Conservation (phyloP, 2,888 invertebrate genomes). For the Limnephilus auricula region DNA sequence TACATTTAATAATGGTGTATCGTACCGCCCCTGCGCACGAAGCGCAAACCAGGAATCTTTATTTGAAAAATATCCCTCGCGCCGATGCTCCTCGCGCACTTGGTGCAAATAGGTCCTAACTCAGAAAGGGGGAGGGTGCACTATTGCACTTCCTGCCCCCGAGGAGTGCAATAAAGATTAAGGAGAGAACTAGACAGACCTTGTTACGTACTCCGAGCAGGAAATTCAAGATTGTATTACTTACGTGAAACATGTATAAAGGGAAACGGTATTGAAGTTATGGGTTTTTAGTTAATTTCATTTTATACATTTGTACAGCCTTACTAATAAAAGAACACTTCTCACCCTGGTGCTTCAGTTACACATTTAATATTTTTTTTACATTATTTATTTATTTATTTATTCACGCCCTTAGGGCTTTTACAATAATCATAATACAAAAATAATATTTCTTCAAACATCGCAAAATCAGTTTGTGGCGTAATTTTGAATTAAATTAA, state of each 20-base stretch:
- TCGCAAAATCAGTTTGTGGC: too few relatives aligned
- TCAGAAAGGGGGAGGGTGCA: neutral
- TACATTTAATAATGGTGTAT: neutral
- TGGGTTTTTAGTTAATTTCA: neutral
- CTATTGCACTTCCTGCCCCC: neutral
- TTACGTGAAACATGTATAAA: neutral
- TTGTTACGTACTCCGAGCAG: neutral
- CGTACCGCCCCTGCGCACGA: neutral
- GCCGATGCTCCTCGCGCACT: neutral
- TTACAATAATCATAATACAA: too few relatives aligned
- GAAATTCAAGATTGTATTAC: neutral
- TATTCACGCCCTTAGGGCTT: too few relatives aligned
- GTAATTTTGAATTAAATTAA: too few relatives aligned
- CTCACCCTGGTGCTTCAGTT: too few relatives aligned
- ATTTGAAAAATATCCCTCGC: conserved; percentile 8
- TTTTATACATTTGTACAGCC: too few relatives aligned
- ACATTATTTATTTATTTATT: too few relatives aligned
- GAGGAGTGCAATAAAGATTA: conserved; percentile 10
- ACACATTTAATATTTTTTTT: too few relatives aligned
- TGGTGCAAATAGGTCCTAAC: conserved; percentile 18
- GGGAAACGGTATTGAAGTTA: neutral
- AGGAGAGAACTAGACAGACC: neutral
- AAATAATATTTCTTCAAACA: too few relatives aligned
- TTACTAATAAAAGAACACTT: too few relatives aligned
- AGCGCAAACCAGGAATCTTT: neutral